Conservation (phyloP, 2,888 invertebrate genomes). For the Xylophagus ater region DNA sequence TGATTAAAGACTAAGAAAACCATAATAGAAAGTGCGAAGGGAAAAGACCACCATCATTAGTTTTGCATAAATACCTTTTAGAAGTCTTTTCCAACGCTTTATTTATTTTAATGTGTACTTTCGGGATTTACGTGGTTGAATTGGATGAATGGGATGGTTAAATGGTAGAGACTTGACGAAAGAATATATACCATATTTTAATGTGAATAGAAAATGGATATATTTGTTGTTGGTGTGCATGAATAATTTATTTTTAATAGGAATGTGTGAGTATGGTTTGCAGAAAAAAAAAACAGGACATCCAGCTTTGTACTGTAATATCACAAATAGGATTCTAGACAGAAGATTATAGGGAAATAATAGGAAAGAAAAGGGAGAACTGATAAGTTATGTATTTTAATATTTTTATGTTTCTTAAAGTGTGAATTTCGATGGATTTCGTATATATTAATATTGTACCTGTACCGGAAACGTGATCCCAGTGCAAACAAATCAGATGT, state of each 20-base stretch:
- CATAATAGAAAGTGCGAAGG: constrained; percentile 7
- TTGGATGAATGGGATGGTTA: too few species aligned
- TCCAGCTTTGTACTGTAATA: neutral
- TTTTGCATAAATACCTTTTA: constrained; percentile 16
- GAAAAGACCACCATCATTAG: constrained; percentile 16
- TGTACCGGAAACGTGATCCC: constrained; percentile 69
- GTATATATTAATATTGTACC: constrained; percentile 41
- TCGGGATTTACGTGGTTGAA: too few species aligned
- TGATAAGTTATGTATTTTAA: neutral
- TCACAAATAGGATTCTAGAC: neutral
- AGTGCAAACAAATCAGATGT: constrained; percentile 65
- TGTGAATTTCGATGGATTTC: neutral
- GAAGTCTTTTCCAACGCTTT: too few species aligned
- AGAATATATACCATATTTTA: too few species aligned
- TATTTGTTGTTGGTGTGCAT: too few species aligned
- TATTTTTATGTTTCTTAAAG: too few species aligned
- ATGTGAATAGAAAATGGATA: too few species aligned
- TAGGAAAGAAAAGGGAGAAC: neutral
- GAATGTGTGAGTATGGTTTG: neutral
- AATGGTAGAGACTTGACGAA: too few species aligned
- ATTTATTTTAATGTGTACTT: too few species aligned
- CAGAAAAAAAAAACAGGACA: neutral
- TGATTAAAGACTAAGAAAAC: constrained; percentile 6
- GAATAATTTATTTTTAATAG: constrained; percentile 17
- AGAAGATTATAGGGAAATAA: neutral